Percentiles rank a stretch among this genome's conserved stretches.
phyloP scores from a whole-genome alignment of 2,797 vertebrate species.

The Australoheros facetus region DNA sequence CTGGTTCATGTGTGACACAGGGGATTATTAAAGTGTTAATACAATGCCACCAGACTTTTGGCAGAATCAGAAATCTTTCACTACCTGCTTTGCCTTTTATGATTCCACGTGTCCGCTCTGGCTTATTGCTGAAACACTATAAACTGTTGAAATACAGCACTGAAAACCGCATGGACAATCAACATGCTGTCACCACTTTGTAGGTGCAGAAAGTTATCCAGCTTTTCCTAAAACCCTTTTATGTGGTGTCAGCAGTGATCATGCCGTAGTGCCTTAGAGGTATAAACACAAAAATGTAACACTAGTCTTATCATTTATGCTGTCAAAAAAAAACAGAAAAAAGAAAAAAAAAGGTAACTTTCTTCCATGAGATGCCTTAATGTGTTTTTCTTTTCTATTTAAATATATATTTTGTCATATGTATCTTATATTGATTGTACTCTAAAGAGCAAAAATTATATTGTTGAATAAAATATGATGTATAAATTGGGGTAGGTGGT shows the following conservation, averaged over 20 bases:
- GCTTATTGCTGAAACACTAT: slow-evolving; percentile 61
- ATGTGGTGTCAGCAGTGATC: slow-evolving; percentile 57
- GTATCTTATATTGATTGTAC: slow-evolving; percentile 80
- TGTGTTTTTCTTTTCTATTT: slow-evolving; percentile 78
- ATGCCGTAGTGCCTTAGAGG: slow-evolving; percentile 66
- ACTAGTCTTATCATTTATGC: slow-evolving; percentile 49
- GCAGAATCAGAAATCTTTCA: slow-evolving; percentile 55
- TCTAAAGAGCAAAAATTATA: slow-evolving; percentile 86
- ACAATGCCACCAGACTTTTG: slow-evolving; percentile 61
- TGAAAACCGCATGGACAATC: slow-evolving; percentile 50
- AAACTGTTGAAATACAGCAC: slow-evolving; percentile 57
- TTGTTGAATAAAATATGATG: slow-evolving; percentile 87
- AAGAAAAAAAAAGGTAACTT: slow-evolving; percentile 45
- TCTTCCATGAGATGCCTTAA: slow-evolving; percentile 62
- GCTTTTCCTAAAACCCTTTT: slow-evolving; percentile 31
- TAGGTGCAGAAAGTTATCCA: slow-evolving; percentile 42
- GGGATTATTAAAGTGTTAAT: slow-evolving; percentile 67
- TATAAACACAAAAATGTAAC: slow-evolving; percentile 54
- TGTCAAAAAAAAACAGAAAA: slow-evolving; percentile 28
- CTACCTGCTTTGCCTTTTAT: slow-evolving; percentile 61
- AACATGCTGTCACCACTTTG: slow-evolving; percentile 51
- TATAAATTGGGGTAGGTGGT: slow-evolving; percentile 62
- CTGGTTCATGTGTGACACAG: slow-evolving; percentile 54
- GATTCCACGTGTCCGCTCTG: slow-evolving; percentile 58
- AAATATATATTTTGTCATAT: slow-evolving; percentile 82